Base-by-base conservation (phyloP, 2,797 vertebrate genomes). In the Perodicticus potto region DNA sequence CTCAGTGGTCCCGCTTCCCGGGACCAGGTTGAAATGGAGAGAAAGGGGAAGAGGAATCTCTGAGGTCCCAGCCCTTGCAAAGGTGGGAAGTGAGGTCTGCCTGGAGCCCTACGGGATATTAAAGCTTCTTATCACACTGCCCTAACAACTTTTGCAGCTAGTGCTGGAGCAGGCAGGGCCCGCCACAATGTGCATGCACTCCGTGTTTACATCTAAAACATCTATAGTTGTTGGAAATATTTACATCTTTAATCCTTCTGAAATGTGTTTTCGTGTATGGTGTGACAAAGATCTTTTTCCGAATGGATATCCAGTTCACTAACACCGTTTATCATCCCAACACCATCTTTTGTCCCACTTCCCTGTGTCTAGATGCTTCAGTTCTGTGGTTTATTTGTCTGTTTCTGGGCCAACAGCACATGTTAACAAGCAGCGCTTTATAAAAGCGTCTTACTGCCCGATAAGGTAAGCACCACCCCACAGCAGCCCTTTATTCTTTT, bases 401-500 rank as follows among this genome's bases (percentile, higher is more conserved):
- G 3, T 53, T 93, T 81, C 63, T 94, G 91, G 63, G 34, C 76
- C 43, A 82, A 57, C 57, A 43, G 70, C 25, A 34, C 23, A 53
- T 67, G 78, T 59, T 87, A 96, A 84, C n/a, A 67, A 95, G 84
- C 87, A 86, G 34, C 92, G 69, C 74, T 97, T 94, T 95, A 61
- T 53, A 67, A 86, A 59, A 40, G 77, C 37, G 17, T 92, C 78
- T 93, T 59, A 76, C 57, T 78, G 32, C 85, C 87, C 27, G 9
- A 53, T 81, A 88, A 34, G 77, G 73, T 93, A 93, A 94, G 87
- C 43, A 40, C 11, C 19, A 59, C n/a, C 1, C 13, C 53, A 7
- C 53, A 72, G 12, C 23, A 81, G 40, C 16, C 59, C 61, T 89
- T 92, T 70, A 57, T 92, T 89, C 43, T 94, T 65, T 84, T 86